Base-by-base conservation (phyloP, 2,888 invertebrate genomes). In the Amiota mariae region DNA sequence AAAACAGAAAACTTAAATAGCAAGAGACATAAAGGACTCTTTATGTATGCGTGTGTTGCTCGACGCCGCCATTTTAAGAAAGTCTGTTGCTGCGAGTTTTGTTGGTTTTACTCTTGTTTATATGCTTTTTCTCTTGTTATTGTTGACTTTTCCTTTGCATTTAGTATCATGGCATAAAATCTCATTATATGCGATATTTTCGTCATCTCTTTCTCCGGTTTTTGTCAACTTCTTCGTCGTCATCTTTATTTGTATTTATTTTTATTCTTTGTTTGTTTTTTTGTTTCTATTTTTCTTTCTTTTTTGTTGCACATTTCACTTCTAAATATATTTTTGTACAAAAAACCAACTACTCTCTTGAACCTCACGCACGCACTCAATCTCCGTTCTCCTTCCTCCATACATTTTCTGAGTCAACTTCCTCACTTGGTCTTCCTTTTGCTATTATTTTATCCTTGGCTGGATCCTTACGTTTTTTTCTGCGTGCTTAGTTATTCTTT, bases 401-500 rank as follows among this genome's bases (percentile, higher is more conserved):
- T 36, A 36, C 2, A 36, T 36, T 36, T 6, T 36, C 36, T 36
- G 36, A 36, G 8, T 36, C 36, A 36, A 36, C 36, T 20, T 57
- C 51, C 11, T 71, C 56, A 18, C 49, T 68, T 57, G 63, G 15
- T 49, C 63, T 64, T 67, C 36, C 36, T 64, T 70, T 57, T 36
- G 12, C n/a, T 56, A 56, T 13, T 54, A 13, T 70, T 13, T 36
- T 2, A 36, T 36, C 36, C 36, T 36, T 36, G 36, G 36, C 6
- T 36, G 36, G 36, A 36, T 36, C 36, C 63, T 68, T 67, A 61
- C 59, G 24, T 59, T 9, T 9, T 85, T 85, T 84, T 82, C 77
- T 81, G 79, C 76, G 78, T 78, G 82, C 84, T 84, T 86, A 82
- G 85, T 85, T 86, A 85, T 85, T 84, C 86, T 84, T 84, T 83